Evolutionary conservation across 2,888 invertebrate species (phyloP).

Genomic region (Linnaemya tessellans): DNA sequence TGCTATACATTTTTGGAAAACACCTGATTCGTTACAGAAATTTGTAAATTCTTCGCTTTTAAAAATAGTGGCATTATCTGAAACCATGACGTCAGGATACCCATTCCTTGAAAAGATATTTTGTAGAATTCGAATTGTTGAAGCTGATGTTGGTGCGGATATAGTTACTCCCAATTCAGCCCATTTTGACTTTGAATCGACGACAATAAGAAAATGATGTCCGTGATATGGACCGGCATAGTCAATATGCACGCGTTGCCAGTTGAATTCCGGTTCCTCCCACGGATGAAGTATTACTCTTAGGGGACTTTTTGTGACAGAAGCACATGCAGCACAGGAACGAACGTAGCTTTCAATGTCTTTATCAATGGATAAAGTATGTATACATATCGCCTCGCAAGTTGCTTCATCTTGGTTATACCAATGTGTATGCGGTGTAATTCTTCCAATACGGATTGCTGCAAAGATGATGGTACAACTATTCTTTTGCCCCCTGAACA

Average conservation of each 20-base stretch:
- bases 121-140: background rate
- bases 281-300: background rate
- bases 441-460: conserved; percentile 16
- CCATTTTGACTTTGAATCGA: background rate
- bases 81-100: background rate
- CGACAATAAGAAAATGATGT: background rate
- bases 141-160: background rate
- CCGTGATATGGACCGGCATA: too few relatives aligned
- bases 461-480: conserved; percentile 13
- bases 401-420: too few relatives aligned
- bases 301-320: background rate
- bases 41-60: too few relatives aligned
- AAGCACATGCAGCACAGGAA: too few relatives aligned
- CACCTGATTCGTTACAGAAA: too few relatives aligned
- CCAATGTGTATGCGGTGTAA: too few relatives aligned
- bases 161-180: background rate
- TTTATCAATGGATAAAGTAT: too few relatives aligned
- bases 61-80: too few relatives aligned
- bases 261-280: too few relatives aligned
- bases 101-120: conserved; percentile 5
- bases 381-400: too few relatives aligned
- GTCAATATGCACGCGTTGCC: background rate
- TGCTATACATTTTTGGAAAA: conserved; percentile 3
- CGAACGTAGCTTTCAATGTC: too few relatives aligned
- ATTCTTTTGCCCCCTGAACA: conserved; percentile 23